These are phyloP conservation scores for Rhorus exstirpatorius DNA, from an alignment of 2,888 invertebrate species.

Conservation along the genomic window DNA sequence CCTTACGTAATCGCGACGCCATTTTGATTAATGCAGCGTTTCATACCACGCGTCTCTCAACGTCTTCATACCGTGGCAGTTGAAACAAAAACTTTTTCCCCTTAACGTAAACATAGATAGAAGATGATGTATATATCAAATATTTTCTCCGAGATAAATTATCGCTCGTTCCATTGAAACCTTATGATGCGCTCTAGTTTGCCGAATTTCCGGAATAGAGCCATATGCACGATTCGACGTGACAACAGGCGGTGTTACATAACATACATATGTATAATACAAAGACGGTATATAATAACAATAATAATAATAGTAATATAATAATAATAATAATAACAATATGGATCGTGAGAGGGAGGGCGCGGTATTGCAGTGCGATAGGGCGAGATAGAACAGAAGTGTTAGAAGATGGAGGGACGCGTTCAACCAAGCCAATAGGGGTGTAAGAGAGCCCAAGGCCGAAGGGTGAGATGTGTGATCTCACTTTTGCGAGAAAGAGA, in stretches of 20 bases:
- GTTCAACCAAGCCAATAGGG: slow-evolving; percentile 63
- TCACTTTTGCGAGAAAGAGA: slow-evolving; percentile 20
- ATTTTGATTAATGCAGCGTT: too few relatives aligned
- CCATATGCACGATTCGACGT: slow-evolving; percentile 54
- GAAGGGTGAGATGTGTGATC: slow-evolving; percentile 44
- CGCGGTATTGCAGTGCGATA: slow-evolving; percentile 59
- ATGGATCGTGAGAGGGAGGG: slow-evolving; percentile 71
- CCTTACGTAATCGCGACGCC: not conserved
- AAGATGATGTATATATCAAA: slow-evolving; percentile 5
- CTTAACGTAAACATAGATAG: not conserved
- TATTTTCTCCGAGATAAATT: slow-evolving; percentile 34
- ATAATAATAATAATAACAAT: slow-evolving; percentile 65
- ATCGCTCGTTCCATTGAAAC: slow-evolving; percentile 47
- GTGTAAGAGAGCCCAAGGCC: slow-evolving; percentile 55
- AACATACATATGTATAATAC: slow-evolving; percentile 18
- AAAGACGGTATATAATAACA: slow-evolving; percentile 7
- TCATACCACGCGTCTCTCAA: too few relatives aligned
- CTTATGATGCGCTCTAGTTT: slow-evolving; percentile 40
- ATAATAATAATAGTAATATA: too few relatives aligned
- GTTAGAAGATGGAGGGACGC: slow-evolving; percentile 70
- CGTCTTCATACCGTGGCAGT: not conserved
- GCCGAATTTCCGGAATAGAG: slow-evolving; percentile 49
- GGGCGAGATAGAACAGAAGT: slow-evolving; percentile 64
- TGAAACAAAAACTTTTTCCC: not conserved
- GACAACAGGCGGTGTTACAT: not conserved